Conservation (phyloP, 2,797 vertebrate species). For the Leptoclinus maculatus region DNA sequence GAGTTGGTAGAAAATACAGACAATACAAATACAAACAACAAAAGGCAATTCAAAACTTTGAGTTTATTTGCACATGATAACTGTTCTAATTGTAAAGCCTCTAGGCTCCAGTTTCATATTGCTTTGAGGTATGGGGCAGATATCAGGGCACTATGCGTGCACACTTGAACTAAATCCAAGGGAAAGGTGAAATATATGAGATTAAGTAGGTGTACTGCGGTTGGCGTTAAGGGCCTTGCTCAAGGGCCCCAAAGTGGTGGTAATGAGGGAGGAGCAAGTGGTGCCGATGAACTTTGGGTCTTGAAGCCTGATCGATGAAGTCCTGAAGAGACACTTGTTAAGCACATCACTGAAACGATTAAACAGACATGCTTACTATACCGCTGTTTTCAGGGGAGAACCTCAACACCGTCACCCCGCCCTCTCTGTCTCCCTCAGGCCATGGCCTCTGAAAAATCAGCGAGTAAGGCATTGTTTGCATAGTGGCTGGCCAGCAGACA, state of each 20-base stretch:
- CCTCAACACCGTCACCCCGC: background rate
- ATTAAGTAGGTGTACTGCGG: background rate
- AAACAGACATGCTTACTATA: background rate
- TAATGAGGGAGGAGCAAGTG: background rate
- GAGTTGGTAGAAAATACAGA: background rate
- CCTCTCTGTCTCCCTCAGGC: constrained; percentile 33
- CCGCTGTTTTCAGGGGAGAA: constrained; percentile 23
- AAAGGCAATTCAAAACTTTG: background rate
- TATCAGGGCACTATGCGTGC: too few species aligned
- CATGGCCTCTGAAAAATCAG: constrained; percentile 38
- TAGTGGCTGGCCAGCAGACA: constrained; percentile 43
- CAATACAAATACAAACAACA: background rate
- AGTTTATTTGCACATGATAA: background rate
- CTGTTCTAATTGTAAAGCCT: background rate
- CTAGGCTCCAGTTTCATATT: background rate
- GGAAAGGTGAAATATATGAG: too few species aligned
- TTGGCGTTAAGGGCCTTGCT: background rate
- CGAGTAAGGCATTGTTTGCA: constrained; percentile 59
- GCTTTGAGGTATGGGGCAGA: too few species aligned
- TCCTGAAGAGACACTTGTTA: background rate
- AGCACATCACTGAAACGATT: background rate
- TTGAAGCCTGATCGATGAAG: background rate
- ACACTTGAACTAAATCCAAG: too few species aligned
- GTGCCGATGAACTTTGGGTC: background rate
- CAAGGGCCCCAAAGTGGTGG: background rate